Evolutionary conservation across 2,797 vertebrate genomes (phyloP), one percentile per base, ranked within the genome.

Genomic region (Limosa lapponica): DNA sequence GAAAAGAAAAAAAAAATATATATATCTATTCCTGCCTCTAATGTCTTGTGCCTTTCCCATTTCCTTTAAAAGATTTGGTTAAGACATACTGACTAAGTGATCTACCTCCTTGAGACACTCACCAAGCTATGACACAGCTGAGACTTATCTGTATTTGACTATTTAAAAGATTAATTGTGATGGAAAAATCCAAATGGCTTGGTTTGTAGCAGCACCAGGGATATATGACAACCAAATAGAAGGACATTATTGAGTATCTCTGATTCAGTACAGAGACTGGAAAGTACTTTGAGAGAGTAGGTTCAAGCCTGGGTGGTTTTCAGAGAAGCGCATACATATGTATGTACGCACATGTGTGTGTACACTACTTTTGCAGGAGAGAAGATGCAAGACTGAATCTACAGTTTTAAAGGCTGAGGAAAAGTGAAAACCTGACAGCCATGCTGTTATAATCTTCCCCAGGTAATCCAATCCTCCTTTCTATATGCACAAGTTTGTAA

Each of bases 271-370:
- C 28, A 25, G 78, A 75, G 55, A 25, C 43, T 48, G 36, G 10
- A 70, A 83, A 58, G 39, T 16, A 62, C 62, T 61, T 90, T n/a
- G 34, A 59, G 85, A 95, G 36, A 8, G 4, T 2, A 81, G 9
- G 4, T 44, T 78, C 37, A 58, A 11, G 7, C 20, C 15, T 78
- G n/a, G 5, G 32, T 46, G 16, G 32, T 36, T 72, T 24, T 24
- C 54, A 81, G 67, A 84, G 25, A 54, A 8, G 7, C 8, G 14
- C 2, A 28, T 54, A 49, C 2, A 22, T 17, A 39, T 0, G 1
- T 14, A 34, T 6, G 4, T 20, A 39, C 2, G 0, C 6, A 4
- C 1, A 30, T 30, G 0, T 3, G 10, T 44, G 12, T 3, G 11
- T 8, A 4, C 20, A 44, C 23, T 43, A 4, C 39, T 62, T 72